phyloP scores from a whole-genome alignment of 2,888 invertebrate genomes.

The Malthinus flaveolus region DNA sequence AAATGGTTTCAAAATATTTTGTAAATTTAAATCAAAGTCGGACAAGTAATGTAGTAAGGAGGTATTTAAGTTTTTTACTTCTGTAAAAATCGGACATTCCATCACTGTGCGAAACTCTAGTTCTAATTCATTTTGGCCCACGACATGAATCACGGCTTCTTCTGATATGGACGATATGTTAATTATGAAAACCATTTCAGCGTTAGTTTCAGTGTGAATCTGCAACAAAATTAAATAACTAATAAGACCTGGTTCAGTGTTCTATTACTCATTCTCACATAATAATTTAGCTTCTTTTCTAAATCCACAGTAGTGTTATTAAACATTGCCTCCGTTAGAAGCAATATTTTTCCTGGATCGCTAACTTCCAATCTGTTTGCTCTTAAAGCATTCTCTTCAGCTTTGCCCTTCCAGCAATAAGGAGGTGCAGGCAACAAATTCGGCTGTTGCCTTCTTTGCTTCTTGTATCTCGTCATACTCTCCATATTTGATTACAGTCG shows the following conservation, averaged over 20 bases:
- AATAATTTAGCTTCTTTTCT: slow-evolving; percentile 63
- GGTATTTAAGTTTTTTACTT: background rate
- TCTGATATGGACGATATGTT: slow-evolving; percentile 59
- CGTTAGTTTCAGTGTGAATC: slow-evolving; percentile 22
- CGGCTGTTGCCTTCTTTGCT: slow-evolving; percentile 36
- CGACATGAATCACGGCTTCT: slow-evolving; percentile 65
- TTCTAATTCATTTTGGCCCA: slow-evolving; percentile 57
- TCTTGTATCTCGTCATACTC: slow-evolving; percentile 34
- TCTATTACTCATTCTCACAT: slow-evolving; percentile 55
- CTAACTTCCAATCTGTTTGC: slow-evolving; percentile 55
- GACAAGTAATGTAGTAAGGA: background rate
- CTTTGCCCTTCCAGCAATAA: slow-evolving; percentile 34
- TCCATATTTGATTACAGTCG: slow-evolving; percentile 31
- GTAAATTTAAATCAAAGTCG: slow-evolving; percentile 11
- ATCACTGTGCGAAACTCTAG: slow-evolving; percentile 57
- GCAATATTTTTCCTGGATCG: slow-evolving; percentile 62
- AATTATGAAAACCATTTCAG: slow-evolving; percentile 54
- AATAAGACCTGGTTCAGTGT: background rate
- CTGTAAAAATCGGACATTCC: slow-evolving; percentile 10
- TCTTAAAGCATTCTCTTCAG: slow-evolving; percentile 16
- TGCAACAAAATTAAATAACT: background rate
- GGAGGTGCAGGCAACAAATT: slow-evolving; percentile 43
- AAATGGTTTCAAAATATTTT: background rate
- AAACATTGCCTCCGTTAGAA: slow-evolving; percentile 58
- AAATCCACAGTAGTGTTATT: slow-evolving; percentile 57